Evolutionary conservation across 1,140 invertebrate genomes (phyloP), one percentile per base, ranked within the genome.

Genomic region (Tetragnatha versicolor): DNA sequence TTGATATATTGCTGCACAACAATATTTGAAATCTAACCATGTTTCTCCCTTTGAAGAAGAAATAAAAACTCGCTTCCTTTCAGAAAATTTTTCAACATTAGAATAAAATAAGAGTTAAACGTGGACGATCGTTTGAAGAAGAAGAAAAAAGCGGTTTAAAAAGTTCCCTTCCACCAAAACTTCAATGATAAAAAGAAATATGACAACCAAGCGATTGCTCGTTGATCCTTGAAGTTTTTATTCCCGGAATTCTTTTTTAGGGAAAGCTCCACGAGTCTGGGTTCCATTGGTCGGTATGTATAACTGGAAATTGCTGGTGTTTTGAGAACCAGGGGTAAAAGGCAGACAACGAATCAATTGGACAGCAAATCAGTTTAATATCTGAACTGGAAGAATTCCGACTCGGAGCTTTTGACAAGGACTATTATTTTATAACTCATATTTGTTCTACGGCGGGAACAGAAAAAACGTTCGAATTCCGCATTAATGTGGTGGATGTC

Each of bases 301-400:
- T 47, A 47, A 69, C 42, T 27, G 27, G 49, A 69, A 69, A 69
- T 69, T 53, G 47, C 22, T 69, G 47, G 47, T 35, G 47, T 69
- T 35, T 10, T n/a, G 42, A 45, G 14, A 22, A 14, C 39, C 12
- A 35, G 35, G 66, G 49, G 49, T 69, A 69, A 69, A 69, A 69
- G 12, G 66, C 66, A 53, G 47, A 53, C 66, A 22, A 51, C 10
- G 29, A 69, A 69, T 69, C 66, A 69, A 69, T 69, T 69, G 66
- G 66, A 69, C 66, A 69, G 47, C 49, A 69, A 69, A 69, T 69
- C 66, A 47, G 66, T 69, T 31, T 53, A 69, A 53, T 69, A 69
- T 29, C 37, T 69, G 66, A 14, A 53, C 29, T 69, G 66, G 66
- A 69, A 69, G 66, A 37, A 69, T 53, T 69, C 9, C 7, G 66